Evolutionary conservation across 2,113 vertebrate species (phyloP).

Genomic region (Gambusia holbrooki): DNA sequence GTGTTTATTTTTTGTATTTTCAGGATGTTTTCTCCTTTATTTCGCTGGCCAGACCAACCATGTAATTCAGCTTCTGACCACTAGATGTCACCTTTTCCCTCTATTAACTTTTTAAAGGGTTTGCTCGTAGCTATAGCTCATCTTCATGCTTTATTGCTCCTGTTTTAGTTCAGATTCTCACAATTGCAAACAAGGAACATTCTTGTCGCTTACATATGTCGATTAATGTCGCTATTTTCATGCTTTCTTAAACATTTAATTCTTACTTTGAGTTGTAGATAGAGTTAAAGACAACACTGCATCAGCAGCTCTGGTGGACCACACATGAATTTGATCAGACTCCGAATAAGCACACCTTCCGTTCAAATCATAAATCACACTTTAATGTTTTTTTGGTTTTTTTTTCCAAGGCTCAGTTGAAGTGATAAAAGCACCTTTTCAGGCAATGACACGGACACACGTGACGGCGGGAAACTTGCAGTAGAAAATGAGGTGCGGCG

Average conservation of each 20-base stretch:
- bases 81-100: not conserved
- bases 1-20: not conserved
- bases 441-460: slow-evolving; percentile 50
- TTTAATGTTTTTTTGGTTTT: slow-evolving; percentile 66
- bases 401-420: slow-evolving; percentile 50
- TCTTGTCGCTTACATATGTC: no score
- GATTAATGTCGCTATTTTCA: no score
- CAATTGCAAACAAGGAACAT: no score
- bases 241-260: no score
- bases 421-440: slow-evolving; percentile 48
- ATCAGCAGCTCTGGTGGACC: no score
- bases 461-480: slow-evolving; percentile 3
- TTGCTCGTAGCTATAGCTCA: not conserved
- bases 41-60: not conserved
- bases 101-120: not conserved
- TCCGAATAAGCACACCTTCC: not conserved
- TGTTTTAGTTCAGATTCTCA: not conserved
- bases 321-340: not conserved
- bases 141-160: not conserved
- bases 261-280: no score
- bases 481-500: slow-evolving; percentile 28
- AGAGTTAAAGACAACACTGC: no score
- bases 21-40: not conserved
- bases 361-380: slow-evolving; percentile 37
- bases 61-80: slow-evolving; percentile 10